A percentile compares a stretch with the other conserved stretches of the same genome.
These are phyloP conservation scores for Catalaphyllia jardinei DNA, from an alignment of 64 coral and sea anemone genomes.

Conservation along the genomic window DNA sequence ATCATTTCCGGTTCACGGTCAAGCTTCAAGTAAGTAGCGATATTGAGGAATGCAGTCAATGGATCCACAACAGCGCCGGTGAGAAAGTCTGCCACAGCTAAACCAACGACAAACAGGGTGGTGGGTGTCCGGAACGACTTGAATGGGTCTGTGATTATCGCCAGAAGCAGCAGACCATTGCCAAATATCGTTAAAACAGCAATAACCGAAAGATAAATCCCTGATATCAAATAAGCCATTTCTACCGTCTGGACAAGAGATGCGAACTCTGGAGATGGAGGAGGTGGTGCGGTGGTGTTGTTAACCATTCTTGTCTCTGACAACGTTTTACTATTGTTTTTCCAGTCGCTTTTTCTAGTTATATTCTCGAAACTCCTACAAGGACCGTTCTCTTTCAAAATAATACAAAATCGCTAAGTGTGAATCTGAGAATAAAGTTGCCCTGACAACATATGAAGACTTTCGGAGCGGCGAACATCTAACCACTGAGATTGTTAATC, in stretches of 20 bases:
- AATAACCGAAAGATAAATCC: constrained; percentile 24
- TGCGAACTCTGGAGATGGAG: not conserved
- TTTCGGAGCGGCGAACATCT: too few species aligned
- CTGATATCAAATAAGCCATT: not conserved
- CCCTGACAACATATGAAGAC: too few species aligned
- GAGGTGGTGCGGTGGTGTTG: not conserved
- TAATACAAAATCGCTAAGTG: too few species aligned
- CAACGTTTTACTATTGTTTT: not conserved
- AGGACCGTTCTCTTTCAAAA: too few species aligned
- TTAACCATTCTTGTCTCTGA: not conserved
- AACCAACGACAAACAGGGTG: constrained; percentile 38
- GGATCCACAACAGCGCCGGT: constrained; percentile 56
- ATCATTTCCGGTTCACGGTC: not conserved
- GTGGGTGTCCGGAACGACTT: constrained; percentile 43
- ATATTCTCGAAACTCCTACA: too few species aligned
- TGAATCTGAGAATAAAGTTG: too few species aligned
- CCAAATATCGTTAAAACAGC: constrained; percentile 22
- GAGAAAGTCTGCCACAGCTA: constrained; percentile 44
- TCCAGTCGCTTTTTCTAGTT: not conserved
- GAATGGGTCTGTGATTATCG: constrained; percentile 56
- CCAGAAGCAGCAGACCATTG: constrained; percentile 55
- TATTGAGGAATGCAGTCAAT: not conserved
- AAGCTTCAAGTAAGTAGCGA: constrained; percentile 22
- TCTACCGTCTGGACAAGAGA: not conserved
- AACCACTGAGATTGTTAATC: too few species aligned